Conservation (phyloP, 2,797 vertebrate species). For the Danio kyathit region DNA sequence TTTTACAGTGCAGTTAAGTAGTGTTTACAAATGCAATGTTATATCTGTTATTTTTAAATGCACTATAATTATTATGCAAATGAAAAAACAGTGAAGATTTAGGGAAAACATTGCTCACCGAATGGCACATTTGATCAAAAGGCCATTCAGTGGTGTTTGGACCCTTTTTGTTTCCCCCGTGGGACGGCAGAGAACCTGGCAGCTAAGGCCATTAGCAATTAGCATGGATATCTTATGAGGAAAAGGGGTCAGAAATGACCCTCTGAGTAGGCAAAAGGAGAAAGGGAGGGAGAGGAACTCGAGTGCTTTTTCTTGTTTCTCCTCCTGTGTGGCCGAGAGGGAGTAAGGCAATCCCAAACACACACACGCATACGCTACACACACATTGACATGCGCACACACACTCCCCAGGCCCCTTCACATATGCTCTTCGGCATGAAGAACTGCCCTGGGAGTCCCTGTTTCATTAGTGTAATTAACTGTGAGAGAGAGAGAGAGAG, state of each 20-base stretch:
- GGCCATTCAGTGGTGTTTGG: constrained; percentile 33
- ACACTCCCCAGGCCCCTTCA: constrained; percentile 46
- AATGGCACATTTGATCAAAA: constrained; percentile 2
- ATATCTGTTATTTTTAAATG: neutral
- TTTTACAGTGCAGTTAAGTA: neutral
- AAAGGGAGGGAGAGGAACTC: constrained; percentile 52
- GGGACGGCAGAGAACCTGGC: constrained; percentile 48
- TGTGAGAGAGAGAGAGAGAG: constrained; percentile 80
- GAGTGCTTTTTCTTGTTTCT: constrained; percentile 82
- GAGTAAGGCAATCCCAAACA: constrained; percentile 62
- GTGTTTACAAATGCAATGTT: neutral
- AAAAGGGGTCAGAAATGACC: constrained; percentile 64
- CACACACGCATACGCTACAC: constrained; percentile 43
- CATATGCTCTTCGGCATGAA: constrained; percentile 51
- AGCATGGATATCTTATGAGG: constrained; percentile 77
- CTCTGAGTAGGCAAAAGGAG: constrained; percentile 62
- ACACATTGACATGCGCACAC: constrained; percentile 36
- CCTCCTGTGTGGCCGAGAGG: constrained; percentile 58
- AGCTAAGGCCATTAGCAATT: constrained; percentile 74
- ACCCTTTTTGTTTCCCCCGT: constrained; percentile 53
- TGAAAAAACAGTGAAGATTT: neutral
- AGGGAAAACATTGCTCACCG: neutral
- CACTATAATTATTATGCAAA: neutral
- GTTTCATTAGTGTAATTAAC: constrained; percentile 97
- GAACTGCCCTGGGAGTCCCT: constrained; percentile 72